These are phyloP conservation scores for Elephantulus edwardii DNA, from an alignment of 2,113 vertebrate genomes.

Conservation along the genomic window DNA sequence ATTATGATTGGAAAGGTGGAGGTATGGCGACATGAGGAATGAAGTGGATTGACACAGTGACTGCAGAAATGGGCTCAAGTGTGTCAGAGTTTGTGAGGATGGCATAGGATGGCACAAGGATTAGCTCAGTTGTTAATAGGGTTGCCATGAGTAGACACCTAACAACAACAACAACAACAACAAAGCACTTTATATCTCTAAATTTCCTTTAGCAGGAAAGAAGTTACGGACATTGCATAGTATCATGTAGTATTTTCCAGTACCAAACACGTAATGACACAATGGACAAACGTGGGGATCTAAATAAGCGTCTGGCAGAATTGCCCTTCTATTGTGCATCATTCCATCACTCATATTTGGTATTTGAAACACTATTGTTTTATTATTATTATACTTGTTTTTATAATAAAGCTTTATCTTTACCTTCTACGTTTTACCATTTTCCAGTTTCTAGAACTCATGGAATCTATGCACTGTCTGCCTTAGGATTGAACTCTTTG, in stretches of 20 bases:
- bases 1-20: too few species aligned
- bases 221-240: not conserved
- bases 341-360: not conserved
- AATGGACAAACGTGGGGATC: not conserved
- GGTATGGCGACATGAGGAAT: not conserved
- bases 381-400: not conserved
- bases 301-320: not conserved
- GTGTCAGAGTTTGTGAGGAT: too few species aligned
- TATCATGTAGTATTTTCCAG: not conserved
- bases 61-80: not conserved
- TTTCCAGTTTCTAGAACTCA: not conserved
- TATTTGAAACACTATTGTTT: not conserved
- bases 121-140: too few species aligned
- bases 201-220: not conserved
- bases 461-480: not conserved
- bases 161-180: not conserved
- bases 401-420: not conserved
- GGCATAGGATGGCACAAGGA: too few species aligned
- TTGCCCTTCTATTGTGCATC: not conserved
- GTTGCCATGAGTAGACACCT: not conserved
- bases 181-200: not conserved
- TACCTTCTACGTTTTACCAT: not conserved
- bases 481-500: slow-evolving; percentile 6
- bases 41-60: not conserved
- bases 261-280: not conserved